Evolutionary conservation across 2,113 vertebrate species (phyloP), one percentile per base, ranked within the genome.

Genomic region (Tenrec ecaudatus): DNA sequence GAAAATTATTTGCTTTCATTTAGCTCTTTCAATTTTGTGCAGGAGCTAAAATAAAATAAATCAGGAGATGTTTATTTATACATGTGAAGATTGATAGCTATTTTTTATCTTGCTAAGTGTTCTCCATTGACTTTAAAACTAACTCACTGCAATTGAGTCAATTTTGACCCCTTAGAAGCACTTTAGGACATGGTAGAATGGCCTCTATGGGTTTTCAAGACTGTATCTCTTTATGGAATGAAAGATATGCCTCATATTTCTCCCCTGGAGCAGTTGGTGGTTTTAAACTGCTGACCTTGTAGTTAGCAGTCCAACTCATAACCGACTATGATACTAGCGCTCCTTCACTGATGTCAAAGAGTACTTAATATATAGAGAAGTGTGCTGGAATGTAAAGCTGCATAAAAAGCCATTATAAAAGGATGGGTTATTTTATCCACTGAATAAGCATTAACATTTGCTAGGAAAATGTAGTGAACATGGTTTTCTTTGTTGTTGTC

Each of bases 1-100:
- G 53, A 33, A 90, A 88, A 53, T 81, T 86, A 82, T 85, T 86
- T 94, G 64, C 23, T 94, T 95, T 95, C 33, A 80, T 95, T 93
- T 95, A 82, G 15, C 88, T 95, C 69, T 95, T 96, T 92, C 73
- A 85, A 64, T 71, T 90, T 31, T 88, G 53, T 77, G 14, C 58
- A 92, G 93, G 57, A 86, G 16, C 80, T 95, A 38, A 92, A 53
- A 96, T 25, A 71, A 17, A 94, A 80, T 93, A 96, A 95, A 95
- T 93, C 43, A 92, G 38, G 85, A 92, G 62, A 78, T 83, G 31
- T 88, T 95, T 93, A n/a, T 75, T 94, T 94, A 92, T 10, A 86
- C n/a, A 89, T 60, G 71, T 80, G 84, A 93, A 95, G 93, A 95
- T 71, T 80, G 58, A 23, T 1, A 4, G n/a, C 80, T 94, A 47